These are phyloP conservation scores for Cathartes aura DNA, from an alignment of 2,113 vertebrate genomes.

Conservation along the genomic window DNA sequence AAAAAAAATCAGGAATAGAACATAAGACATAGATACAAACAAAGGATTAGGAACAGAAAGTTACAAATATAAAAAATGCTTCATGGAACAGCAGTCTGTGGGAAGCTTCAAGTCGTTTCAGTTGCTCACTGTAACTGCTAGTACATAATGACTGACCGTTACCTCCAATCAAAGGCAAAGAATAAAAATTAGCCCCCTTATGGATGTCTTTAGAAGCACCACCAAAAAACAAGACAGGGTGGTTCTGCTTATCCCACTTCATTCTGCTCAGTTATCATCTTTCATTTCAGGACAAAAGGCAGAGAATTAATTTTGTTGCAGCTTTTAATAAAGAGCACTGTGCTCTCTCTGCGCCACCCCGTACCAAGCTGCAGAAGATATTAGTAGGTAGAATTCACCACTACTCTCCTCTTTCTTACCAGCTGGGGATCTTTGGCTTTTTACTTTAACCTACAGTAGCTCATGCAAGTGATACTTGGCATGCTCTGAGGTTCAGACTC, in stretches of 20 bases:
- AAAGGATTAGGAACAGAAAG: constrained; percentile 64
- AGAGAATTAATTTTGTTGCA: neutral
- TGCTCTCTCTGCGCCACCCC: neutral
- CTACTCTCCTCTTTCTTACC: neutral
- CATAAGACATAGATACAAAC: neutral
- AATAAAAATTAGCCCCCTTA: neutral
- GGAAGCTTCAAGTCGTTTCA: neutral
- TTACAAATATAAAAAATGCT: constrained; percentile 17
- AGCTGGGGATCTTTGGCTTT: neutral
- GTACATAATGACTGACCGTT: neutral
- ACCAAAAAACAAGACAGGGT: neutral
- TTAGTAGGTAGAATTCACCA: neutral
- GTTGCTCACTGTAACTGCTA: constrained; percentile 22
- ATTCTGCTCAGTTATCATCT: neutral
- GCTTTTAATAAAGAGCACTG: neutral
- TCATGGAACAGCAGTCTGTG: constrained; percentile 3
- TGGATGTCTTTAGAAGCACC: neutral
- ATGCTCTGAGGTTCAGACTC: neutral
- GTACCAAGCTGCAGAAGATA: neutral
- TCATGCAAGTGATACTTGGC: neutral
- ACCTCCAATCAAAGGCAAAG: neutral
- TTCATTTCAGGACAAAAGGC: neutral
- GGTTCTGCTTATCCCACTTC: neutral
- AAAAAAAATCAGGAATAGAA: constrained; percentile 53
- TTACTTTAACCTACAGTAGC: neutral